phyloP scores from a whole-genome alignment of 1,140 invertebrate species.

The Halictus rubicundus region DNA sequence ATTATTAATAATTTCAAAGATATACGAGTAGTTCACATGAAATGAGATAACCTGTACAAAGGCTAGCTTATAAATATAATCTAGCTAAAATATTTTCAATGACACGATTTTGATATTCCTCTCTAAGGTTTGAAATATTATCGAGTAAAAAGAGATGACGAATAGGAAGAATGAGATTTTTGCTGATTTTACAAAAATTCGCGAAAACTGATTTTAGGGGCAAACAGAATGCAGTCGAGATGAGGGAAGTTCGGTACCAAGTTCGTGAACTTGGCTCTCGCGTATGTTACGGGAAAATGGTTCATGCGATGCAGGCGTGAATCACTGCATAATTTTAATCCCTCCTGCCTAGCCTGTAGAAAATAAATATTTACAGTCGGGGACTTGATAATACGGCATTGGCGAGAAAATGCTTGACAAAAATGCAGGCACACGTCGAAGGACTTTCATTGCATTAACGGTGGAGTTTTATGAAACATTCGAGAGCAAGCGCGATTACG shows the following conservation, averaged over 20 bases:
- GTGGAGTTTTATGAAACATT: not conserved
- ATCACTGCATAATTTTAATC: conserved; percentile 17
- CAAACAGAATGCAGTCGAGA: conserved; percentile 17
- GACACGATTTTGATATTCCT: too few relatives aligned
- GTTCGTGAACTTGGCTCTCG: conserved; percentile 19
- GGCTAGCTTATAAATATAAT: too few relatives aligned
- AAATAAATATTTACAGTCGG: conserved; percentile 20
- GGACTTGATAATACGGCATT: not conserved
- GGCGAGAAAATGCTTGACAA: not conserved
- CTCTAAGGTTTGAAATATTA: too few relatives aligned
- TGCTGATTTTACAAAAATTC: conserved; percentile 1
- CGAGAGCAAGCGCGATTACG: not conserved
- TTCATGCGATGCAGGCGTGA: not conserved
- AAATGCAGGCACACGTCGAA: not conserved
- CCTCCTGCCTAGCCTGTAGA: too few relatives aligned
- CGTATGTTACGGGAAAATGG: conserved; percentile 10
- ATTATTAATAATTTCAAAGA: too few relatives aligned
- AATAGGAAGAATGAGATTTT: not conserved
- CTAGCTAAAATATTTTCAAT: too few relatives aligned
- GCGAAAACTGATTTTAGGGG: conserved; percentile 2
- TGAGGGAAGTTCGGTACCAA: conserved; percentile 36
- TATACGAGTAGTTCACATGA: too few relatives aligned
- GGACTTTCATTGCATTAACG: not conserved
- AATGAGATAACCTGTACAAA: too few relatives aligned
- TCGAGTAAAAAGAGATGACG: not conserved